Evolutionary conservation across 2,797 vertebrate species (phyloP), one percentile per base, ranked within the genome.

Genomic region (Enteromius treurensis): DNA sequence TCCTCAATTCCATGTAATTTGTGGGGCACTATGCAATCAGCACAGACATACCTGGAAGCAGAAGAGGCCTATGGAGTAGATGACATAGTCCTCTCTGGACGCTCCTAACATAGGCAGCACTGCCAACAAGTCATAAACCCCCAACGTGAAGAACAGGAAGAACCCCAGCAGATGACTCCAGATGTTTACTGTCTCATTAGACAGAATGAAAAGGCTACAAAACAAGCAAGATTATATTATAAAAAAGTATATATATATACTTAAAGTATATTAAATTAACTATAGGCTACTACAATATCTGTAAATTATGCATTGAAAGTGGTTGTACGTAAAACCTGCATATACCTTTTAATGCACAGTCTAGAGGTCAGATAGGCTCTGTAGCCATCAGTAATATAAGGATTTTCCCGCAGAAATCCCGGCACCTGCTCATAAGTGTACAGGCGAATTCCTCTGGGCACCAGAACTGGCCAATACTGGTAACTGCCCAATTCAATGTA

Each of bases 391-490:
- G 98, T 99, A 93, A 99, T 98, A 91, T 99, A 99, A 0, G 97
- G 97, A 90, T 99, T 99, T 87, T 98, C 97, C 89, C 96, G 95
- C 77, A 98, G 94, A 84, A 96, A 98, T 37, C 93, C 90, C 0
- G 98, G 98, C 90, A 98, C 96, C 94, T 99, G 98, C 77, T 99
- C 98, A 21, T 97, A 99, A 3, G 97, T 99, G 93, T 98, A 98
- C 3, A 99, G 93, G 2, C 98, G 91, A 87, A 99, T 98, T 7
- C 96, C 97, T 65, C 97, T 91, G 68, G 98, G 98, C 21, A 97
- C 94, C 89, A 99, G 92, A n/a, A 98, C 96, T 0, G 97, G 97
- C 98, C 98, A 98, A 90, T 98, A 98, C 90, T 98, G 97, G 82
- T 98, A 97, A 77, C 96, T 93, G 11, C 97, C 97, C 93, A 98